Conservation (phyloP, 2,797 vertebrate species). For the Avahi laniger region DNA sequence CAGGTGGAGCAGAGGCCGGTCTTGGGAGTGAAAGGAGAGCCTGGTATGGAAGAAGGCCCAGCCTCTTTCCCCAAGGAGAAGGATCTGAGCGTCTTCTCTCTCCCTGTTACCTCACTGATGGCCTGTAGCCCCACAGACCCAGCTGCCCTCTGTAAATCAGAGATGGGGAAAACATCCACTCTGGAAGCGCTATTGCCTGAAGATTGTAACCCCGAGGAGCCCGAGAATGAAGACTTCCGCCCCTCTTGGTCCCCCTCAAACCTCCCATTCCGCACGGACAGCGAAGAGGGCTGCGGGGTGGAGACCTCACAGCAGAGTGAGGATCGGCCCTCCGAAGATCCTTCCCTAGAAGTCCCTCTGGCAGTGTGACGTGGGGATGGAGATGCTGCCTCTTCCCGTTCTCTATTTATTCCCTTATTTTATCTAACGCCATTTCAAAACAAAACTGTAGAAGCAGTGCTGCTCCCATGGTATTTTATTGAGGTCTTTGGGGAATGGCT, state of each 20-base stretch:
- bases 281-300: constrained; percentile 40
- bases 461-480: constrained; percentile 78
- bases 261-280: constrained; percentile 58
- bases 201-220: constrained; percentile 27
- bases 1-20: constrained; percentile 81
- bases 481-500: constrained; percentile 27
- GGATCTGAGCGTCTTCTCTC: constrained; percentile 73
- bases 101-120: constrained; percentile 79
- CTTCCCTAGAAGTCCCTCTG: constrained; percentile 80
- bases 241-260: constrained; percentile 68
- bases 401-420: constrained; percentile 84
- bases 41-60: background rate
- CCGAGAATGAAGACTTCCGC: constrained; percentile 65
- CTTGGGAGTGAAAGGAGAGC: constrained; percentile 75
- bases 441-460: constrained; percentile 74
- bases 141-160: constrained; percentile 63
- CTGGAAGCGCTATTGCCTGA: constrained; percentile 56
- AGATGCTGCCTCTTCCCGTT: constrained; percentile 10
- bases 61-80: constrained; percentile 76
- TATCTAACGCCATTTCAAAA: constrained; percentile 70
- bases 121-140: constrained; percentile 78
- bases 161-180: constrained; percentile 36
- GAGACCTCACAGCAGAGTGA: constrained; percentile 77
- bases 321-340: constrained; percentile 69
- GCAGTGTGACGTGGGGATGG: constrained; percentile 83